Conservation (phyloP, 2,113 vertebrate species). For the Thunnus thynnus region DNA sequence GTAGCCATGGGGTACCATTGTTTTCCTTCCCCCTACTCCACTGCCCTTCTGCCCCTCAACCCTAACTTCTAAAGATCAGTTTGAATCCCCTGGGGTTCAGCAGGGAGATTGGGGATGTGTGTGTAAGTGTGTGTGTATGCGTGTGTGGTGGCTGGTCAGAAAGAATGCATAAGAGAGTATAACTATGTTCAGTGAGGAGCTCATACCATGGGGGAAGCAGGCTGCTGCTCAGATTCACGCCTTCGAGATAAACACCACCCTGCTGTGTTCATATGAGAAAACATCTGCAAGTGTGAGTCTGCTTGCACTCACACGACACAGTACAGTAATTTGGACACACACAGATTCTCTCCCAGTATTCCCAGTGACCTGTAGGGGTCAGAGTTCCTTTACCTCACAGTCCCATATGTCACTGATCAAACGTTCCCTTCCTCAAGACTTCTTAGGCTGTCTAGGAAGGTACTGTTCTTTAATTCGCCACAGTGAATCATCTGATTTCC, state of each 20-base stretch:
- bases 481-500: constrained; percentile 40
- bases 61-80: constrained; percentile 62
- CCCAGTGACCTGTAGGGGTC: constrained; percentile 74
- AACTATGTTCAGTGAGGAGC: constrained; percentile 5
- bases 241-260: constrained; percentile 39
- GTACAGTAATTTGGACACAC: constrained; percentile 4
- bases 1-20: constrained; percentile 73
- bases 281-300: constrained; percentile 8
- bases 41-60: constrained; percentile 58
- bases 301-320: neutral
- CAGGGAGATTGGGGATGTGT: neutral
- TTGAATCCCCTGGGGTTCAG: constrained; percentile 49
- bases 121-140: neutral
- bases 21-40: constrained; percentile 65
- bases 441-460: constrained; percentile 35
- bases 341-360: constrained; percentile 23
- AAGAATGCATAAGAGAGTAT: constrained; percentile 15
- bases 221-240: constrained; percentile 31
- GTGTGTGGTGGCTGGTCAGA: constrained; percentile 1
- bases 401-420: constrained; percentile 47
- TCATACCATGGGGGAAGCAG: constrained; percentile 33
- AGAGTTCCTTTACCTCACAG: constrained; percentile 64
- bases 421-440: neutral
- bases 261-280: constrained; percentile 36
- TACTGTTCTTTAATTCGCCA: constrained; percentile 14